Evolutionary conservation across 1,140 invertebrate genomes (phyloP), one percentile per base, ranked within the genome.

Genomic region (Lithobius niger): DNA sequence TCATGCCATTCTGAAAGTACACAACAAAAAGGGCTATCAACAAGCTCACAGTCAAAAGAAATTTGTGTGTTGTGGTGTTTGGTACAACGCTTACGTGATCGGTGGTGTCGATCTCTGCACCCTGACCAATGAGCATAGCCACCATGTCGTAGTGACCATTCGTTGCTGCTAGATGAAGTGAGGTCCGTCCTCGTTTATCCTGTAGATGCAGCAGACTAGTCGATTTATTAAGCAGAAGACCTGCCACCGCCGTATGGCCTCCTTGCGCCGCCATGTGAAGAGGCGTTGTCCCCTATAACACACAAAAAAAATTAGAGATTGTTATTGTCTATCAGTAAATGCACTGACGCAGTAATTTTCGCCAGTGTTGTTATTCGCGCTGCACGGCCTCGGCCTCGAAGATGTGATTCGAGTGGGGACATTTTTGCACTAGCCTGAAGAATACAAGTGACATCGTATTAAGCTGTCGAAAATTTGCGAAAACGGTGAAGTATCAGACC

Each of bases 141-240:
- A 97, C 91, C 93, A 99, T 97, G 69, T 96, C 89, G 62, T 88
- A 84, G 69, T 97, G 94, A 3, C 96, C 96, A 64, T 96, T 84
- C 27, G 88, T 89, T 1, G 95, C 84, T 1, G 96, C 95, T 58
- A 98, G 86, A 70, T 99, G 95, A 26, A 99, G 76, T 15, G 91
- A 89, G 3, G 93, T 97, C 69, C 95, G 84, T n/a, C 95, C 95
- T 65, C 92, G 82, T 61, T 88, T 84, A 74, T 98, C 96, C 54
- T 84, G 81, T 62, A 89, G 88, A 69, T 95, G 88, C 40, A 98
- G 77, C 58, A 97, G 77, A 66, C 92, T 86, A 4, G 91, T 89
- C 28, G 92, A 93, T 76, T 93, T 84, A 69, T 90, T 95, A 45
- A 97, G 76, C 45, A 98, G 72, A 10, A 97, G 77, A 59, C 93